These are phyloP conservation scores for Sogatella furcifera DNA, from an alignment of 1,140 invertebrate species.

Conservation along the genomic window DNA sequence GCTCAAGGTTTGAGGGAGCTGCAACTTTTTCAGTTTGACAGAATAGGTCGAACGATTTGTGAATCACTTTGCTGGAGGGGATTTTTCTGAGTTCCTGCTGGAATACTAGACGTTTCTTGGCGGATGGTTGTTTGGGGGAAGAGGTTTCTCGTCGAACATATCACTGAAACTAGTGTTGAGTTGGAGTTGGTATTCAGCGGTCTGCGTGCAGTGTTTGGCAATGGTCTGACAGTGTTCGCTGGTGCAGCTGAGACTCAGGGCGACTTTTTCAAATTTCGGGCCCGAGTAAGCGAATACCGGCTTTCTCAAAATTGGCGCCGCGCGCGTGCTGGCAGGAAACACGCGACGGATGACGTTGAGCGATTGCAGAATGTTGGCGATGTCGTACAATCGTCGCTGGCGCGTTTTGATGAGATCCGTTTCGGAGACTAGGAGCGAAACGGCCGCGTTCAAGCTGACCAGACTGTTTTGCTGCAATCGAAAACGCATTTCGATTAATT, in stretches of 20 bases:
- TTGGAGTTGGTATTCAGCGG: too few relatives aligned
- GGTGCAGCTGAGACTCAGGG: conserved; percentile 10
- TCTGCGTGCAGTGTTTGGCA: too few relatives aligned
- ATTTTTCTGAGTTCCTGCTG: background rate
- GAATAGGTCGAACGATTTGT: background rate
- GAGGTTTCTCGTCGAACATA: too few relatives aligned
- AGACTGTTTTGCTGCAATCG: conserved; percentile 40
- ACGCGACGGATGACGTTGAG: conserved; percentile 55
- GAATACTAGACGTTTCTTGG: conserved; percentile 9
- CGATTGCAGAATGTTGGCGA: conserved; percentile 60
- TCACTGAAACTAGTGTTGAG: too few relatives aligned
- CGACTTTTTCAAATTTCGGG: conserved; percentile 33
- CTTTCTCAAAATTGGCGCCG: conserved; percentile 40
- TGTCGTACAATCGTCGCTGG: conserved; percentile 60
- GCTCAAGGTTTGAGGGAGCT: background rate
- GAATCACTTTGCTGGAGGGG: background rate
- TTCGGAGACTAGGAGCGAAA: conserved; percentile 48
- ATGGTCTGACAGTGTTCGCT: too few relatives aligned
- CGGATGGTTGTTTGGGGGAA: background rate
- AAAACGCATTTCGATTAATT: too few relatives aligned
- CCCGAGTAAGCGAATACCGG: conserved; percentile 58
- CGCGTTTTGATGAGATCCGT: conserved; percentile 41
- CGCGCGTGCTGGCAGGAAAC: conserved; percentile 33
- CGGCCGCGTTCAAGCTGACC: conserved; percentile 56
- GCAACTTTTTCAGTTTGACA: background rate